These are phyloP conservation scores for Lepisosteus osseus DNA, from an alignment of 2,113 vertebrate genomes.

Conservation along the genomic window DNA sequence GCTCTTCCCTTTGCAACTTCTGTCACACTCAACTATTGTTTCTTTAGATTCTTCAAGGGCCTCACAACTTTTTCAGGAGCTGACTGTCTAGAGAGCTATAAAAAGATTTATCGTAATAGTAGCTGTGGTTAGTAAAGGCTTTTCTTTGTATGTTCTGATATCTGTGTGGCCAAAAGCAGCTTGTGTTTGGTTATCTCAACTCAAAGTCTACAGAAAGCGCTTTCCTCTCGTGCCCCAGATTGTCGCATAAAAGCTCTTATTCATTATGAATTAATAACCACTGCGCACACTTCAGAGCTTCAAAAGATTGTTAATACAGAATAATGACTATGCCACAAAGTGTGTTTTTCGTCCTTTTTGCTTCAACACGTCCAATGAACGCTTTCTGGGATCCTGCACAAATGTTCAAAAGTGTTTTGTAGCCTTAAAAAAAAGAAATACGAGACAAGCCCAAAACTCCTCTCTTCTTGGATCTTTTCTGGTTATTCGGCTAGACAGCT, in stretches of 20 bases:
- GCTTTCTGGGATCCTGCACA: not conserved
- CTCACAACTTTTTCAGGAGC: too few relatives aligned
- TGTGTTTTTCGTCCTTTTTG: not conserved
- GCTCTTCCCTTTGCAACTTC: too few relatives aligned
- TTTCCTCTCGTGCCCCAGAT: not conserved
- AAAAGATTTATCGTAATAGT: too few relatives aligned
- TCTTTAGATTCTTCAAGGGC: too few relatives aligned
- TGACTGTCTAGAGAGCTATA: too few relatives aligned
- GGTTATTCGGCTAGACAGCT: not conserved
- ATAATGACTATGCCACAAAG: not conserved
- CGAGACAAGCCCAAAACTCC: not conserved
- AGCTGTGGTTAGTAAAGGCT: too few relatives aligned
- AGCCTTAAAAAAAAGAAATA: not conserved
- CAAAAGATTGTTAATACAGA: not conserved
- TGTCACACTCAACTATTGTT: too few relatives aligned
- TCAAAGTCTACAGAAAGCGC: not conserved
- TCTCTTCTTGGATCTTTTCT: not conserved
- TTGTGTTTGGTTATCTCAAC: not conserved
- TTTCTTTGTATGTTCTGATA: too few relatives aligned
- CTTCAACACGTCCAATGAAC: not conserved
- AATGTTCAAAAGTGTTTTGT: not conserved
- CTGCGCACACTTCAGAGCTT: not conserved
- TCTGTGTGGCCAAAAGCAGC: conserved; percentile 1
- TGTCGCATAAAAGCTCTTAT: not conserved
- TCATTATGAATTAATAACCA: not conserved